Conservation (phyloP, 2,888 invertebrate genomes). For the Melanotus villosus region DNA sequence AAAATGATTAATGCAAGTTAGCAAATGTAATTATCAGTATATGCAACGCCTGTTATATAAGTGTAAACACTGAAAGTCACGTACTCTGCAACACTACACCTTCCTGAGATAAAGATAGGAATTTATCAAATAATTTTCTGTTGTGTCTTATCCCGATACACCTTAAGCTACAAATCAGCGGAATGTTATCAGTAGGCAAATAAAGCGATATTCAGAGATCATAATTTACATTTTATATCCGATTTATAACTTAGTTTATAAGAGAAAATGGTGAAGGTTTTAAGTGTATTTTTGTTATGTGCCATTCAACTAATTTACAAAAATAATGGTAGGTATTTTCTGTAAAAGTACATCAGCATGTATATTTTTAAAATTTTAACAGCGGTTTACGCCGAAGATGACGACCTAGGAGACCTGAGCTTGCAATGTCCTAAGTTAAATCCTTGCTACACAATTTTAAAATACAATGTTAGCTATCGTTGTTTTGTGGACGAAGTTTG, state of each 20-base stretch:
- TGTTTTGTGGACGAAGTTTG: constrained; percentile 24
- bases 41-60: too few species aligned
- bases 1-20: not conserved
- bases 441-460: constrained; percentile 11
- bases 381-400: too few species aligned
- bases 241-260: not conserved
- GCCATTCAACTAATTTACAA: too few species aligned
- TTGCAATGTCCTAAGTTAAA: constrained; percentile 18
- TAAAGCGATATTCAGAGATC: constrained; percentile 23
- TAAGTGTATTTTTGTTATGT: not conserved
- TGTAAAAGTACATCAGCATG: too few species aligned
- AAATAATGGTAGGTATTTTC: not conserved
- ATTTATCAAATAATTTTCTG: constrained; percentile 12
- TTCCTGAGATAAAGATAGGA: not conserved
- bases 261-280: not conserved
- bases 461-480: constrained; percentile 25
- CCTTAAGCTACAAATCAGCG: constrained; percentile 9
- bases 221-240: not conserved
- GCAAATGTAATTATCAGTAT: not conserved
- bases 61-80: too few species aligned
- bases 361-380: too few species aligned
- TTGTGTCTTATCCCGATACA: constrained; percentile 1
- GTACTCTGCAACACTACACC: too few species aligned
- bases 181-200: constrained; percentile 39
- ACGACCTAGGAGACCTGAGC: too few species aligned